These are phyloP conservation scores for Aporophyla lueneburgensis DNA, from an alignment of 2,888 invertebrate species.

Conservation along the genomic window DNA sequence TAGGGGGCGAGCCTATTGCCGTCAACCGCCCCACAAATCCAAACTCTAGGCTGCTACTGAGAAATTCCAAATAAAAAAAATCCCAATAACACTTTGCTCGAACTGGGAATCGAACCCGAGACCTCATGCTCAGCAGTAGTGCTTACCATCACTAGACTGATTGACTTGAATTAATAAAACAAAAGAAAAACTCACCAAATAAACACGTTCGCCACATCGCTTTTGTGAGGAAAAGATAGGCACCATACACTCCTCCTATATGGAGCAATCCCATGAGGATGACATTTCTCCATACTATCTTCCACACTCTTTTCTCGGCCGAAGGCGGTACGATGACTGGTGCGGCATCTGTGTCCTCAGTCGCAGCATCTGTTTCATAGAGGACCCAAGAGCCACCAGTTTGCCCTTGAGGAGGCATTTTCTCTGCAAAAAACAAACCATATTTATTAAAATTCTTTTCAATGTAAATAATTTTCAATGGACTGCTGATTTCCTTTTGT, in stretches of 20 bases:
- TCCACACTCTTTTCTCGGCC: conserved; percentile 90
- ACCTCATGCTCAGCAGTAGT: too few species aligned
- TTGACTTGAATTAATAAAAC: background rate
- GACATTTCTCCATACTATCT: conserved; percentile 96
- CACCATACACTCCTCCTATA: conserved; percentile 93
- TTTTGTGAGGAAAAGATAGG: conserved; percentile 93
- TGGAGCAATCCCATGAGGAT: conserved; percentile 94
- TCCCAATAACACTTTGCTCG: too few species aligned
- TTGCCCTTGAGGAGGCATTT: conserved; percentile 86
- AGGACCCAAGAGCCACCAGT: conserved; percentile 82
- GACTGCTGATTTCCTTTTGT: background rate
- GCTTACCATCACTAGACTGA: too few species aligned
- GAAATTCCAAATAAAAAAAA: too few species aligned
- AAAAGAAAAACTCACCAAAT: conserved; percentile 91
- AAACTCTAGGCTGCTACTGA: too few species aligned
- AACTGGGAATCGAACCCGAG: too few species aligned
- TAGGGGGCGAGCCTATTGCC: too few species aligned
- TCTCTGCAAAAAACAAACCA: conserved; percentile 61
- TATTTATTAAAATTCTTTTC: background rate
- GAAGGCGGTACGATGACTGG: conserved; percentile 75
- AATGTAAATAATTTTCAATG: background rate
- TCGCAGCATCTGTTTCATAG: conserved; percentile 82
- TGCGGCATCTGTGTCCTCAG: conserved; percentile 73
- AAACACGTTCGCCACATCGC: conserved; percentile 93
- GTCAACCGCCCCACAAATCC: too few species aligned